These are phyloP conservation scores for Eurypyga helias DNA, from an alignment of 2,113 vertebrate species.

Conservation along the genomic window DNA sequence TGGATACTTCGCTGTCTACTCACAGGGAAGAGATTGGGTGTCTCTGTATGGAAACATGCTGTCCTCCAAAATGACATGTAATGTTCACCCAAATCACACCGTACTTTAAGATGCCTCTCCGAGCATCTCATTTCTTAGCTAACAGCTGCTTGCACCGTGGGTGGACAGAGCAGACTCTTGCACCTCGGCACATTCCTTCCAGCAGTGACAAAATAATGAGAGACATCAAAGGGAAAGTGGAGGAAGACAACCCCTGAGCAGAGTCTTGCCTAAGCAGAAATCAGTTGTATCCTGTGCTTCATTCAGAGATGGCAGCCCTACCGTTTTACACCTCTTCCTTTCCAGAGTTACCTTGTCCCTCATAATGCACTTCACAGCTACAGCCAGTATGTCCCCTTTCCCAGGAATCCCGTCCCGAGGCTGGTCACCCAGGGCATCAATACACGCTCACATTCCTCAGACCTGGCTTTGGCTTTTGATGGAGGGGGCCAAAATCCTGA, in stretches of 20 bases:
- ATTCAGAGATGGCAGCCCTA: neutral
- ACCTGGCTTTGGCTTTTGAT: neutral
- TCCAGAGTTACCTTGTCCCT: neutral
- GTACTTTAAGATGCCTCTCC: neutral
- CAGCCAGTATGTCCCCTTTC: no score
- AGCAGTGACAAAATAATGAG: neutral
- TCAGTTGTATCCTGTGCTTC: neutral
- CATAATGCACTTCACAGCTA: neutral
- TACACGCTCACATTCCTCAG: fast-evolving
- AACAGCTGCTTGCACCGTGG: neutral
- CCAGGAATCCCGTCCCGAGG: neutral
- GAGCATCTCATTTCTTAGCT: neutral
- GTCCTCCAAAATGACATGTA: neutral
- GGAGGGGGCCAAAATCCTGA: neutral
- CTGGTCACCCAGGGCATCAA: neutral
- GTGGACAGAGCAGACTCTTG: neutral
- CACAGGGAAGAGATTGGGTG: neutral
- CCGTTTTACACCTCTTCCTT: neutral
- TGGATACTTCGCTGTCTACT: neutral
- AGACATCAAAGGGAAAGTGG: neutral
- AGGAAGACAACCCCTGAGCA: neutral
- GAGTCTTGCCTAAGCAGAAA: neutral
- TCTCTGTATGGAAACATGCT: neutral
- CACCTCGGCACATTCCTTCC: neutral
- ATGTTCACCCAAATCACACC: neutral